Conservation (phyloP, 2,113 vertebrate genomes). For the Noturus placidus region DNA sequence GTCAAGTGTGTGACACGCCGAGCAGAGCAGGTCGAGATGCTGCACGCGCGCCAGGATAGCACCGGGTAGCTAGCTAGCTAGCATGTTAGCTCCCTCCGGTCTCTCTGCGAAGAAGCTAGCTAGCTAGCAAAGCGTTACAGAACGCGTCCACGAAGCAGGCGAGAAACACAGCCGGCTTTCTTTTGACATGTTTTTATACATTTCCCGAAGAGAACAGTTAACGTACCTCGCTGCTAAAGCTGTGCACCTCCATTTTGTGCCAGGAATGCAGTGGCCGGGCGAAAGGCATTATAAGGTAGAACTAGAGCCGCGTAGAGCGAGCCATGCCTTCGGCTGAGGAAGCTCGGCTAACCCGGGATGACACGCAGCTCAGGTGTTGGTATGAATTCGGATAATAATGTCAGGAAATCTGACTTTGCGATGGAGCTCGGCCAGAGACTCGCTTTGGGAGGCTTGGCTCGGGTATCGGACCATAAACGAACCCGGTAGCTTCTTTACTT, state of each 20-base stretch:
- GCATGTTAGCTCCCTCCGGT: too few species aligned
- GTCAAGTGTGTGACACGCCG: background rate
- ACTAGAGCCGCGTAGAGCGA: constrained; percentile 69
- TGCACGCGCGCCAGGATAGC: background rate
- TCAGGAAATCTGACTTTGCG: constrained; percentile 35
- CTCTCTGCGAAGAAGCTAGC: background rate
- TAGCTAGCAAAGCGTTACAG: background rate
- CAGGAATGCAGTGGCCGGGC: constrained; percentile 77
- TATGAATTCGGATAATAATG: constrained; percentile 1
- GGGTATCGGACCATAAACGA: constrained; percentile 61
- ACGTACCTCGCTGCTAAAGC: constrained; percentile 76
- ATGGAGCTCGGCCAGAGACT: constrained; percentile 41
- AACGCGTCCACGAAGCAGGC: background rate
- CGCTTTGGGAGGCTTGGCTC: constrained; percentile 50
- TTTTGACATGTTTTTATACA: background rate
- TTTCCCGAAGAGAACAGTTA: background rate
- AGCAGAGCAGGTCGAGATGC: background rate
- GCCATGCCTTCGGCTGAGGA: constrained; percentile 66
- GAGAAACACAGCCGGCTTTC: too few species aligned
- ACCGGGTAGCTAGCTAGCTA: background rate
- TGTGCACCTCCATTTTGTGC: constrained; percentile 88
- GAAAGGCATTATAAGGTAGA: constrained; percentile 78
- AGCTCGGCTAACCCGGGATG: constrained; percentile 58
- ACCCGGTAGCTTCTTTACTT: constrained; percentile 62
- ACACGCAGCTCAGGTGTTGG: constrained; percentile 5